Percentiles rank a stretch among this genome's conserved stretches.
Conservation (phyloP, 2,797 vertebrate genomes). For the Sardinella longiceps region DNA sequence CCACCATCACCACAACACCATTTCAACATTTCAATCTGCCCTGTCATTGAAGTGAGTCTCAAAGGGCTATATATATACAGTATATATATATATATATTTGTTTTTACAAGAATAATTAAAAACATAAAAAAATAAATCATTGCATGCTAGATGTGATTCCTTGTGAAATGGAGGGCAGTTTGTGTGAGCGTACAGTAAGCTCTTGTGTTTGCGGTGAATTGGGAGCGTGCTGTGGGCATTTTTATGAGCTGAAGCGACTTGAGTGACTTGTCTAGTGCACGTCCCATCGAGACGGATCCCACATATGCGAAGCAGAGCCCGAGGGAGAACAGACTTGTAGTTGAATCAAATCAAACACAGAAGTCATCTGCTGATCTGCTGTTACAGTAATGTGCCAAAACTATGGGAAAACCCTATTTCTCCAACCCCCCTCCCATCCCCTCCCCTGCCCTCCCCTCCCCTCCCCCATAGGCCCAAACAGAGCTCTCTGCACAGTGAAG, state of each 20-base stretch:
- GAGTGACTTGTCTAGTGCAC: background rate
- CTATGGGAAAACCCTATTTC: background rate
- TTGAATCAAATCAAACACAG: background rate
- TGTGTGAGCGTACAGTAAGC: background rate
- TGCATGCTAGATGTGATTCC: background rate
- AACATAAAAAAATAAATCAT: background rate
- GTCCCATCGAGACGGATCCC: background rate
- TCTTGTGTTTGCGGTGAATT: background rate
- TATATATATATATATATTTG: no score
- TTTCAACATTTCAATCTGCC: background rate
- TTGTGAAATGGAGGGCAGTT: background rate
- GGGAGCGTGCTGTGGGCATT: background rate
- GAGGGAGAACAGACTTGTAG: background rate
- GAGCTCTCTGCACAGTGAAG: conserved; percentile 52
- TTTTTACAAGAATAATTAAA: no score
- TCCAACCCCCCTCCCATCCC: background rate
- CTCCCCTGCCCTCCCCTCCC: no score
- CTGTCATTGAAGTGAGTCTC: background rate
- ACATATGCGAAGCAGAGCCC: background rate
- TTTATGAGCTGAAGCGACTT: background rate
- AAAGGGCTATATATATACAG: no score
- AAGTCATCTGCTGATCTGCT: conserved; percentile 20
- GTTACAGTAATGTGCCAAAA: conserved; percentile 11
- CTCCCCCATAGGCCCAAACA: background rate
- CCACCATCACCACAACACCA: conserved; percentile 17